A percentile compares a stretch with the other conserved stretches of the same genome.
phyloP scores from a whole-genome alignment of 2,888 invertebrate species.

The Balanococcus diminutus region DNA sequence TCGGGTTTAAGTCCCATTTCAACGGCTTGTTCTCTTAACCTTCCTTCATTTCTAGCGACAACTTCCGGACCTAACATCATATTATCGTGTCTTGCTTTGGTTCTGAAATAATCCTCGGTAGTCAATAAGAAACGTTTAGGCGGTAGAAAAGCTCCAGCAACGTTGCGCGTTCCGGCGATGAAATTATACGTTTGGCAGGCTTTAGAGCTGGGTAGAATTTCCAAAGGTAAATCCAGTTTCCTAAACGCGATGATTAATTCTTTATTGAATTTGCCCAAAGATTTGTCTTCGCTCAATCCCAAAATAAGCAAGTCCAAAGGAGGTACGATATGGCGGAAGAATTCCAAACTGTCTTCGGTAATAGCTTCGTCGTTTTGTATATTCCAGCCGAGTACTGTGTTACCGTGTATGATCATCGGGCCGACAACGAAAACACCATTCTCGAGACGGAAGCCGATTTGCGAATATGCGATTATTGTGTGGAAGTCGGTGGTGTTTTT shows the following conservation, averaged over 20 bases:
- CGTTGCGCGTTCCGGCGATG: background rate
- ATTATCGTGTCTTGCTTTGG: too few relatives aligned
- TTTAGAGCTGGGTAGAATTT: background rate
- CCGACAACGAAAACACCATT: conserved; percentile 32
- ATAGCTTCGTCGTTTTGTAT: background rate
- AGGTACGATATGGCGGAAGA: conserved; percentile 10
- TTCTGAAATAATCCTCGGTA: background rate
- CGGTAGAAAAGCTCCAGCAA: conserved; percentile 42
- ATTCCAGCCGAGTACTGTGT: conserved; percentile 30
- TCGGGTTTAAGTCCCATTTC: background rate
- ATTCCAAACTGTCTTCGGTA: conserved; percentile 16
- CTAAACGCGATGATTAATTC: background rate
- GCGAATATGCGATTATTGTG: conserved; percentile 13
- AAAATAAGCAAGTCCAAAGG: conserved; percentile 12
- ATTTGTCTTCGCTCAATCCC: background rate
- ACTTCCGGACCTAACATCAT: background rate
- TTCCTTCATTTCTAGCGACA: background rate
- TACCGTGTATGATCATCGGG: background rate
- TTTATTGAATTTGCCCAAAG: background rate
- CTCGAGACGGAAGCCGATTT: background rate
- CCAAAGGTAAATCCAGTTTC: background rate
- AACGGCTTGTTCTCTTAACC: background rate
- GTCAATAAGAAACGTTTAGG: background rate
- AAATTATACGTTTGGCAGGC: conserved; percentile 29
- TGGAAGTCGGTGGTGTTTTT: background rate